Percentiles rank a stretch among this genome's conserved stretches.
phyloP scores from a whole-genome alignment of 2,888 invertebrate genomes.

The Pandemis cinnamomeana region DNA sequence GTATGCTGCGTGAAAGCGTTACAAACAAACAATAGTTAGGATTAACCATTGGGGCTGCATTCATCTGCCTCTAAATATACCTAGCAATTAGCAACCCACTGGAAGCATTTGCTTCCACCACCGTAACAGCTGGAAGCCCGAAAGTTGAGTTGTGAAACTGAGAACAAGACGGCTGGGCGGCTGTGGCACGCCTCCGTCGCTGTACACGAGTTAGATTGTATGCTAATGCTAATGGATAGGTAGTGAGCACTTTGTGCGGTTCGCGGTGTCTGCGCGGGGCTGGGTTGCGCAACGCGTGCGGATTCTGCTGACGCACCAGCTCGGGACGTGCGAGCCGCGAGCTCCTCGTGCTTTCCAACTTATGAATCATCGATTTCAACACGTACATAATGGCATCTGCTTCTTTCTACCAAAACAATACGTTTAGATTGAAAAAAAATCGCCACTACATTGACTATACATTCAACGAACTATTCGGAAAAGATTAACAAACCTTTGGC shows the following conservation, averaged over 20 bases:
- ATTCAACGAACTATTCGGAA: too few relatives aligned
- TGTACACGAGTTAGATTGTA: slow-evolving; percentile 3
- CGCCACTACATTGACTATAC: neutral
- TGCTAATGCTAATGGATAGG: slow-evolving; percentile 16
- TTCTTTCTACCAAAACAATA: neutral
- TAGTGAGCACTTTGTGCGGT: neutral
- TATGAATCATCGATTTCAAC: slow-evolving; percentile 39
- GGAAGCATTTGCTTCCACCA: neutral
- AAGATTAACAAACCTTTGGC: too few relatives aligned
- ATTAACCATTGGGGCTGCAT: too few relatives aligned
- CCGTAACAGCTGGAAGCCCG: neutral
- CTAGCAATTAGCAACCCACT: neutral
- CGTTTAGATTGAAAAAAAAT: neutral
- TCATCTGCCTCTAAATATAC: too few relatives aligned
- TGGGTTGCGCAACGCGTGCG: slow-evolving; percentile 13
- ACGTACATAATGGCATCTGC: slow-evolving; percentile 21
- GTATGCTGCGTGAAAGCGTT: too few relatives aligned
- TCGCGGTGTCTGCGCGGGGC: slow-evolving; percentile 16
- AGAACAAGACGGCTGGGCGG: slow-evolving; percentile 27
- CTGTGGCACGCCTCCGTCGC: slow-evolving; percentile 17
- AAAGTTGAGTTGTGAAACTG: slow-evolving; percentile 19
- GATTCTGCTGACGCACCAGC: slow-evolving; percentile 26
- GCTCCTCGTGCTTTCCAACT: slow-evolving; percentile 30
- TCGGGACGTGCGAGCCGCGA: slow-evolving; percentile 22
- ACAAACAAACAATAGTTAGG: too few relatives aligned